These are phyloP conservation scores for Gymnoscopelus microlampas DNA, from an alignment of 2,797 vertebrate genomes.

Conservation along the genomic window DNA sequence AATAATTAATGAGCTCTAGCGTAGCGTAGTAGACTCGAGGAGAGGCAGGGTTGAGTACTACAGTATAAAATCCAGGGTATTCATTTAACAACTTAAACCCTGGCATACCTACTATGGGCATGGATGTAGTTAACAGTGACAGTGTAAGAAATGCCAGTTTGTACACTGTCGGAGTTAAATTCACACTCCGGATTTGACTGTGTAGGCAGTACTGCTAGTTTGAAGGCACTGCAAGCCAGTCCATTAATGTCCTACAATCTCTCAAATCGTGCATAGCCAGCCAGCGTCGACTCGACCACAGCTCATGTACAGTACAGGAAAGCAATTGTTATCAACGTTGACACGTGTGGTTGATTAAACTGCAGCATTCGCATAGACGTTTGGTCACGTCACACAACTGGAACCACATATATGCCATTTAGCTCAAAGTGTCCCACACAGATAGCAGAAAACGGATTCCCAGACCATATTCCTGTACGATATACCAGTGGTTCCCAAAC, in stretches of 20 bases:
- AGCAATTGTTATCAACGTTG: slow-evolving; percentile 46
- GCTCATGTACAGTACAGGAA: slow-evolving; percentile 22
- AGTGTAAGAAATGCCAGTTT: no score
- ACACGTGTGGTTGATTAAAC: slow-evolving; percentile 53
- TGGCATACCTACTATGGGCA: no score
- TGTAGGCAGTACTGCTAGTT: slow-evolving; percentile 17
- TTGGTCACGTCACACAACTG: slow-evolving; percentile 33
- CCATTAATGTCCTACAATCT: slow-evolving; percentile 39
- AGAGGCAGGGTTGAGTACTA: slow-evolving; percentile 3
- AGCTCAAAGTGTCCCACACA: slow-evolving; percentile 26
- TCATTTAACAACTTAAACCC: no score
- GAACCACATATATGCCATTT: no score
- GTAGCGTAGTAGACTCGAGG: slow-evolving; percentile 6
- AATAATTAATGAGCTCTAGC: slow-evolving; percentile 19
- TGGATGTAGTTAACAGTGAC: no score
- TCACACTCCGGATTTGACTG: no score
- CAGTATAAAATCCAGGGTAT: no score
- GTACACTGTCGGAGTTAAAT: no score
- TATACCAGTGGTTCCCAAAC: no score
- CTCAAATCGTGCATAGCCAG: slow-evolving; percentile 41
- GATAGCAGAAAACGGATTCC: slow-evolving; percentile 40
- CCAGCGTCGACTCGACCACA: slow-evolving; percentile 32
- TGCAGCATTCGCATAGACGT: slow-evolving; percentile 32
- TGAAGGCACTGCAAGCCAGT: slow-evolving; percentile 33
- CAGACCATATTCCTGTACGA: not conserved